Base-by-base conservation (phyloP, 1,140 invertebrate species). In the Nebria ingens region DNA sequence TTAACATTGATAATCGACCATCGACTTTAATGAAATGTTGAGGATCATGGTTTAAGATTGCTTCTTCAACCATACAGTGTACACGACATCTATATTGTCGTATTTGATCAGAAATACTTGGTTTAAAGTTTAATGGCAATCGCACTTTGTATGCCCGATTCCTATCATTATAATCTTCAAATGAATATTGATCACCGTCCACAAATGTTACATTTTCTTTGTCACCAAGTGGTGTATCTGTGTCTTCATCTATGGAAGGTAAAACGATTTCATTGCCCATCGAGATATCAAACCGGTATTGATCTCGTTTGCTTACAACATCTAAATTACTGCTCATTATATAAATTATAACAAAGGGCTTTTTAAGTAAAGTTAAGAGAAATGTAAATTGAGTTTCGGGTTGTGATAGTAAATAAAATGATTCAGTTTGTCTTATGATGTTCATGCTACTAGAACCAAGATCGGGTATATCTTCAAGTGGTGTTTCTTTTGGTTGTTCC, bases 11-110 rank as follows among this genome's bases (percentile, higher is more conserved):
- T 2, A 62, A 65, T 40, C 79, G 67, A 1, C 75, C 79, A 64
- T 83, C 79, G 54, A 82, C 57, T 64, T 73, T 74, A 19, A 82
- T 68, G 29, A 79, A 71, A 61, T 68, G 66, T 55, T 77, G 71
- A 2, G 76, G 73, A 60, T 78, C 66, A 63, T 73, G 74, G 4
- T 68, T 61, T 21, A 76, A 63, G 29, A 81, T 59, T 61, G 73
- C 65, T 25, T 71, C 68, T 53, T 80, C 73, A 19, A 81, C 67
- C 51, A 61, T 66, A 11, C 73, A 65, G 15, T 68, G 51, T 1
- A 74, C 65, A 15, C 65, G 53, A 11, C 62, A 62, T 59, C 69
- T 69, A 61, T 72, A 78, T 55, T 71, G 70, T 58, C 73, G 74
- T 19, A 77, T 60, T 64, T 77, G 72, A 13, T 69, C 58, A 20